Evolutionary conservation across 2,797 vertebrate species (phyloP).

Genomic region (Periophthalmus magnuspinnatus): DNA sequence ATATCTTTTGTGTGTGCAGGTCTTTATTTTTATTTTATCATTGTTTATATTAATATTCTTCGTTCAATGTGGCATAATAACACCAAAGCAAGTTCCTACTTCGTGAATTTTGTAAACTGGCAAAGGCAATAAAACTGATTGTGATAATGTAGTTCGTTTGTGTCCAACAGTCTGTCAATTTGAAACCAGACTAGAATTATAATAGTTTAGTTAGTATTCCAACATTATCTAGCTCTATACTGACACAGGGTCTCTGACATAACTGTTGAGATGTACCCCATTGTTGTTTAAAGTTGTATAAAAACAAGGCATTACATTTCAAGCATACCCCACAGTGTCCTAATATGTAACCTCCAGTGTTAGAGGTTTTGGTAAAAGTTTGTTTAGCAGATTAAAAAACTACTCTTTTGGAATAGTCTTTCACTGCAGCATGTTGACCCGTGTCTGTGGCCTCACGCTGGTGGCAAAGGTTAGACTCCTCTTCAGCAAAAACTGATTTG

Average conservation of each 20-base stretch:
- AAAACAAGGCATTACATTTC: conserved; percentile 5
- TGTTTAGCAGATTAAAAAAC: conserved; percentile 3
- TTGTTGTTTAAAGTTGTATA: background rate
- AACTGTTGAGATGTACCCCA: background rate
- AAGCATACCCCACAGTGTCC: conserved; percentile 3
- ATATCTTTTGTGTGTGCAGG: background rate
- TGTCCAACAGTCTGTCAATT: background rate
- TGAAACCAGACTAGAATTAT: background rate
- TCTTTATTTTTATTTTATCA: no score
- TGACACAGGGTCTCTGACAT: conserved; percentile 1
- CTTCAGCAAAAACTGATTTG: conserved; percentile 3
- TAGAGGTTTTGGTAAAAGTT: conserved; percentile 4
- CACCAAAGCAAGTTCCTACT: no score
- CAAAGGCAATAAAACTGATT: background rate
- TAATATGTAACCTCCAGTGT: conserved; percentile 9
- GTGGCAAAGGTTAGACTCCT: background rate
- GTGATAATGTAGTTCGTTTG: background rate
- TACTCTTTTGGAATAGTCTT: background rate
- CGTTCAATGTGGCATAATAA: no score
- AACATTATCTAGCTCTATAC: background rate
- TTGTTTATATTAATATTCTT: no score
- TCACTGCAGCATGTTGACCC: background rate
- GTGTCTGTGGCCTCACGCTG: background rate
- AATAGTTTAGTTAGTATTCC: conserved; percentile 2
- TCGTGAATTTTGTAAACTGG: no score